Conservation (phyloP, 2,888 invertebrate species). For the Philhelius pedissequus region DNA sequence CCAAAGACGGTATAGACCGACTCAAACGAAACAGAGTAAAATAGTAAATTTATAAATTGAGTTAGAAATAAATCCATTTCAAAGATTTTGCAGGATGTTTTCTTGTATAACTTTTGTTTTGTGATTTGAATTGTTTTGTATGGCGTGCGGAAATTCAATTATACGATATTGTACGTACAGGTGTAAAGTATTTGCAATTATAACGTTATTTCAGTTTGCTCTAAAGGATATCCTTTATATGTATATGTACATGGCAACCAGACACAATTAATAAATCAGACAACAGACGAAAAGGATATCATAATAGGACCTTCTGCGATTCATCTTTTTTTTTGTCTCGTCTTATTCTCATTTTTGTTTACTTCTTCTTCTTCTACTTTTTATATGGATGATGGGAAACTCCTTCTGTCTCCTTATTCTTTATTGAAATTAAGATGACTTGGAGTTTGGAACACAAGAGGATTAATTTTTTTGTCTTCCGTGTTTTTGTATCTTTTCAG, state of each 20-base stretch:
- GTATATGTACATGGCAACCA: constrained; percentile 21
- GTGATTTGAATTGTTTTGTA: not conserved
- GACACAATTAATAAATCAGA: constrained; percentile 12
- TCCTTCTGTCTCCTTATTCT: not conserved
- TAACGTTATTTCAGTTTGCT: not conserved
- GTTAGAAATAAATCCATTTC: constrained; percentile 54
- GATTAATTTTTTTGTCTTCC: not conserved
- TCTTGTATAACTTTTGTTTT: not conserved
- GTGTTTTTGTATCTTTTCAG: constrained; percentile 79
- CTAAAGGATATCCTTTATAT: too few relatives aligned
- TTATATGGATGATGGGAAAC: not conserved
- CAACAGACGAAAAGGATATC: not conserved
- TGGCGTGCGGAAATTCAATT: constrained; percentile 53
- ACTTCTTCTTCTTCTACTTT: not conserved
- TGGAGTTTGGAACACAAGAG: not conserved
- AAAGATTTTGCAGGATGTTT: constrained; percentile 24
- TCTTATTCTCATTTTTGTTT: not conserved
- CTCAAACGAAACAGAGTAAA: not conserved
- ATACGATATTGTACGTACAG: constrained; percentile 31
- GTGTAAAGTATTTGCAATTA: constrained; percentile 55
- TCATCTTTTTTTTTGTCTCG: not conserved
- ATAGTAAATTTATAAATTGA: not conserved
- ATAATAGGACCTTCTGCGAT: not conserved
- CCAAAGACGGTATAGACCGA: not conserved
- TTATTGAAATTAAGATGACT: constrained; percentile 7